Evolutionary conservation across 23 tunicate genomes (phyloP).

Genomic region (Phallusia fumigata): DNA sequence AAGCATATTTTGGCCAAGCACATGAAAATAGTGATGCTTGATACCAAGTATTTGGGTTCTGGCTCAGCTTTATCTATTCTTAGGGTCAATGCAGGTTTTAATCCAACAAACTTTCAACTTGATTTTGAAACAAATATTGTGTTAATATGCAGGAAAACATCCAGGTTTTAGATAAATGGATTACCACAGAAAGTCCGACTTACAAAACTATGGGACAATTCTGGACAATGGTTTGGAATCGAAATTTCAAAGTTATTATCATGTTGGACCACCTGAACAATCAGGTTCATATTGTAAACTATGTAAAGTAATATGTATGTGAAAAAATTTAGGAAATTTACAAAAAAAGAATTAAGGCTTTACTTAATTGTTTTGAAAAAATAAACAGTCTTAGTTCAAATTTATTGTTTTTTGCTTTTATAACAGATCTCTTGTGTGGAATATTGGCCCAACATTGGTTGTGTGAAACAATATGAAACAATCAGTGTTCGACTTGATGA

Average conservation of each 20-base stretch:
- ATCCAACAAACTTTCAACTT: too few species aligned
- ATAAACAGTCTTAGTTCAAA: too few species aligned
- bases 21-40: too few species aligned
- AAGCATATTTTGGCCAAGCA: too few species aligned
- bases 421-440: slow-evolving; percentile 29
- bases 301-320: neutral
- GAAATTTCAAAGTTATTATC: slow-evolving; percentile 28
- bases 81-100: too few species aligned
- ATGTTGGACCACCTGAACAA: slow-evolving; percentile 34
- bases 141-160: neutral
- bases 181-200: slow-evolving; percentile 46
- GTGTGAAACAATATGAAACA: neutral
- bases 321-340: neutral
- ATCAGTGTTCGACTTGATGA: slow-evolving; percentile 13
- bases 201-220: slow-evolving; percentile 26
- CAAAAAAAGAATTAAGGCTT: too few species aligned
- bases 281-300: neutral
- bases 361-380: too few species aligned
- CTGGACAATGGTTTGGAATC: slow-evolving; percentile 50
- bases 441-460: slow-evolving; percentile 40
- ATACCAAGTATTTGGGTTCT: too few species aligned
- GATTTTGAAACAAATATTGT: neutral
- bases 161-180: slow-evolving; percentile 23
- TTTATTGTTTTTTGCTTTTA: too few species aligned
- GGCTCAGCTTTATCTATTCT: too few species aligned